Percentiles rank a stretch among this genome's conserved stretches.
phyloP scores from a whole-genome alignment of 2,888 invertebrate genomes.

The Tridacna crocea region DNA sequence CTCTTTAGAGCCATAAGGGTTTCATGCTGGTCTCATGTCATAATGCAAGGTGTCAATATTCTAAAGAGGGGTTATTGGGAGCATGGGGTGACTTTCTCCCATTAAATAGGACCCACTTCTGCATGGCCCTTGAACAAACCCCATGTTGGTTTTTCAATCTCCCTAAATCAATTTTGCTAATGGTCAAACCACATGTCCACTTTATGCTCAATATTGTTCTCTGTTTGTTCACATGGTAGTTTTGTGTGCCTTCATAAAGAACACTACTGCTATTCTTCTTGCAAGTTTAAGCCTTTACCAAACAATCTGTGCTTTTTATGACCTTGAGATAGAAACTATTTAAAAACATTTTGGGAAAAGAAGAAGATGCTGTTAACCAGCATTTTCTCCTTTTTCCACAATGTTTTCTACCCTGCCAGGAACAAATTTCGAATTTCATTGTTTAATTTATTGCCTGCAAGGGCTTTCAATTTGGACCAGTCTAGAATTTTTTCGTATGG shows the following conservation, averaged over 20 bases:
- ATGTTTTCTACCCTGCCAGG: no score
- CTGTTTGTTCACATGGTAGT: conserved; percentile 3
- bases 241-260: not conserved
- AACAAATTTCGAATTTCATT: no score
- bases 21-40: conserved; percentile 9
- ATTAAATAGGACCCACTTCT: conserved; percentile 6
- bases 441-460: no score
- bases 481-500: no score
- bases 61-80: conserved; percentile 13
- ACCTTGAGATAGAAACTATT: no score
- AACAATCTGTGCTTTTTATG: no score
- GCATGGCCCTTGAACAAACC: conserved; percentile 6
- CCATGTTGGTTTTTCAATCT: conserved; percentile 26
- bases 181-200: conserved; percentile 22
- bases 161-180: conserved; percentile 25
- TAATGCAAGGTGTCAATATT: conserved; percentile 24
- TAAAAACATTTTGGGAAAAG: no score
- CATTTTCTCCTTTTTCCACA: no score
- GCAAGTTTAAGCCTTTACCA: no score
- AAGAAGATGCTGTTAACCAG: no score
- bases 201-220: conserved; percentile 3
- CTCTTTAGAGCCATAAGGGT: not conserved
- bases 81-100: conserved; percentile 8
- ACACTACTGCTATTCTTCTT: not conserved
- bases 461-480: no score